These are phyloP conservation scores for Entomyzon cyanotis DNA, from an alignment of 2,113 vertebrate genomes.

Conservation along the genomic window DNA sequence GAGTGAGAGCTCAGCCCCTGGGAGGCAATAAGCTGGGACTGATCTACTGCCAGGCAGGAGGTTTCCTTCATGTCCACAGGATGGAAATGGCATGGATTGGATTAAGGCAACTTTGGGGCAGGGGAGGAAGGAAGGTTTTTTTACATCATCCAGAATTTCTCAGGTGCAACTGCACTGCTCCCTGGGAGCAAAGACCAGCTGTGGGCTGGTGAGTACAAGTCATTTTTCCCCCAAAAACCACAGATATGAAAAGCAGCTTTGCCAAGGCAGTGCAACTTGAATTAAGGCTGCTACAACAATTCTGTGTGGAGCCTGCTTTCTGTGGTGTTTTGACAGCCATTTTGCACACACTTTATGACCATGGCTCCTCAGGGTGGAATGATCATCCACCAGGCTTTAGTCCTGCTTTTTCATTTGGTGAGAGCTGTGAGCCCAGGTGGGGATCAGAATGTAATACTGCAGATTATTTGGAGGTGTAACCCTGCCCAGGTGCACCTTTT, in stretches of 20 bases:
- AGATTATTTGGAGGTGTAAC: neutral
- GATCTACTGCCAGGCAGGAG: fast-evolving
- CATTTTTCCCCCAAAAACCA: neutral
- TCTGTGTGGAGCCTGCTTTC: neutral
- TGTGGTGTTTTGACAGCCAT: neutral
- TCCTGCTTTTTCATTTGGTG: neutral
- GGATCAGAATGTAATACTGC: neutral
- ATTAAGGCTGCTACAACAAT: neutral
- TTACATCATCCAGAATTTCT: neutral
- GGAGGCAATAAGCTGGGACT: neutral
- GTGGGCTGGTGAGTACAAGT: neutral
- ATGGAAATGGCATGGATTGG: neutral
- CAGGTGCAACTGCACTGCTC: neutral
- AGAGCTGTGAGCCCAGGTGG: neutral
- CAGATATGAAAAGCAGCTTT: fast-evolving
- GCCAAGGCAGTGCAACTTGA: neutral
- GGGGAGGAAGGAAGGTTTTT: neutral
- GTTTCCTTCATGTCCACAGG: neutral
- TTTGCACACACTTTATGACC: neutral
- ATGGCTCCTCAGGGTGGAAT: neutral
- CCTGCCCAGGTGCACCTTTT: neutral
- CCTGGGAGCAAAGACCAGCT: neutral
- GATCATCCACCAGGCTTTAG: neutral
- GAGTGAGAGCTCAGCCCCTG: neutral
- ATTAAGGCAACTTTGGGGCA: neutral